Conservation (phyloP, 2,113 vertebrate genomes). For the Nothobranchius furzeri region DNA sequence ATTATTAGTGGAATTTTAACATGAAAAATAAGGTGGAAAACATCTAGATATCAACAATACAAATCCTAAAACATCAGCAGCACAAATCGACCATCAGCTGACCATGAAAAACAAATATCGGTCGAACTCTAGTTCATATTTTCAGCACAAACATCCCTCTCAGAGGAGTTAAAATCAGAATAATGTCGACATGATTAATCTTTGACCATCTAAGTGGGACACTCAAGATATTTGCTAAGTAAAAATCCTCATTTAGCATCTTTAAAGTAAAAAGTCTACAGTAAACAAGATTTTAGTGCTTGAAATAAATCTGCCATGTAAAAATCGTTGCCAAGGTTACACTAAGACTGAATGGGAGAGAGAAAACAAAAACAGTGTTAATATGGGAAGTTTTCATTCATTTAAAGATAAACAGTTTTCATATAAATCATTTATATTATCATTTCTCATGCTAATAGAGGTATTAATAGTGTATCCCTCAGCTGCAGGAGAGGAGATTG, state of each 20-base stretch:
- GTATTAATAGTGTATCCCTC: neutral
- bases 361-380: neutral
- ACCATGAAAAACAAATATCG: too few species aligned
- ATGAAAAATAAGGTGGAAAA: too few species aligned
- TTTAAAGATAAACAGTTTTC: neutral
- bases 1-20: too few species aligned
- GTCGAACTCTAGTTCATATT: too few species aligned
- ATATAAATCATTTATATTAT: neutral
- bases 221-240: too few species aligned
- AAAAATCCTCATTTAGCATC: neutral
- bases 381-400: neutral
- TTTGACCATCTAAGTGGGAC: too few species aligned
- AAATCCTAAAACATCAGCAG: too few species aligned
- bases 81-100: too few species aligned
- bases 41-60: too few species aligned
- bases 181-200: too few species aligned
- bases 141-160: too few species aligned
- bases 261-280: neutral
- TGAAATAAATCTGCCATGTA: neutral
- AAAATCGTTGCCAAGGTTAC: neutral
- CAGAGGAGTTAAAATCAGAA: too few species aligned
- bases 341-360: neutral
- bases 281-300: neutral
- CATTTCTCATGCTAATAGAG: conserved; percentile 5
- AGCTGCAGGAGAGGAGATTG: neutral